These are phyloP conservation scores for Lamprotornis superbus DNA, from an alignment of 2,113 vertebrate genomes.

Conservation along the genomic window DNA sequence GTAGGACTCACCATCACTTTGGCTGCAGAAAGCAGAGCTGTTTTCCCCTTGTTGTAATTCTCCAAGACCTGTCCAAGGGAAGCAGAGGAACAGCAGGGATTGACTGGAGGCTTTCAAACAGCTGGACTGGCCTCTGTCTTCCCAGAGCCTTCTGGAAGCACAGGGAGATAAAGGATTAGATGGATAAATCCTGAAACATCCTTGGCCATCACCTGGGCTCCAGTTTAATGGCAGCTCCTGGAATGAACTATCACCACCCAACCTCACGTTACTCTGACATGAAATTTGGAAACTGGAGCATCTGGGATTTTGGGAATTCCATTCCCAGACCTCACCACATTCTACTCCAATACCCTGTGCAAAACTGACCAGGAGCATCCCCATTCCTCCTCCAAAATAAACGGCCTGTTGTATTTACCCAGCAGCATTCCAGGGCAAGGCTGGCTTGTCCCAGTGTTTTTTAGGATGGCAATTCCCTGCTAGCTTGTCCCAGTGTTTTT, in stretches of 20 bases:
- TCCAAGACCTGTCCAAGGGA: constrained; percentile 85
- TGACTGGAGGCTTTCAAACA: not conserved
- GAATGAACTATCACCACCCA: not conserved
- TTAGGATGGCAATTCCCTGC: not conserved
- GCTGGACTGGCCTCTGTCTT: not conserved
- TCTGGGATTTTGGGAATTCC: not conserved
- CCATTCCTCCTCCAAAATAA: not conserved
- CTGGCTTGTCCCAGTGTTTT: too few species aligned
- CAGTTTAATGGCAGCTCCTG: accelerated
- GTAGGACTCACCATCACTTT: constrained; percentile 99
- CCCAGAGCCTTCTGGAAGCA: not conserved
- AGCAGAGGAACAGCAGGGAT: not conserved
- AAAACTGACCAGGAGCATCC: not conserved
- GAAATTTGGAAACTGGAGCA: not conserved
- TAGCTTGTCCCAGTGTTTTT: too few species aligned
- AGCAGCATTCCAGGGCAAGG: not conserved
- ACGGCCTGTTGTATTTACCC: accelerated
- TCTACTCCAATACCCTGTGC: not conserved
- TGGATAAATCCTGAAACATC: not conserved
- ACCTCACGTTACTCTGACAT: accelerated
- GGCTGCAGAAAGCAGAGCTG: constrained; percentile 93
- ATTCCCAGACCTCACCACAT: not conserved
- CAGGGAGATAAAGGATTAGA: not conserved
- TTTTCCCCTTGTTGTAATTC: constrained; percentile 99
- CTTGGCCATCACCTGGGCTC: not conserved